Conservation (phyloP, 1,140 invertebrate species). For the Yoshiicerus persimilis region DNA sequence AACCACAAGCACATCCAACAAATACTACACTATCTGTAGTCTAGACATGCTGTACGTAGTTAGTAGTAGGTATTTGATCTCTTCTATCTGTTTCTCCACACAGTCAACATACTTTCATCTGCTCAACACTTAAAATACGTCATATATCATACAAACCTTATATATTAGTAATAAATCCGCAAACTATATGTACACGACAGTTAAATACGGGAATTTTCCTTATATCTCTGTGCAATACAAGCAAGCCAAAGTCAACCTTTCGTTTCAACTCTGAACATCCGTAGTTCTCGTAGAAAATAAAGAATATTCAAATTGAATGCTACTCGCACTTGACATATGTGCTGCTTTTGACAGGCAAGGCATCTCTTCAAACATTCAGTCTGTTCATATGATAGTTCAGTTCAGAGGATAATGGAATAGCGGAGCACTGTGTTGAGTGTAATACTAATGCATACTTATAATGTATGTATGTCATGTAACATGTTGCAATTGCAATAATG, state of each 20-base stretch:
- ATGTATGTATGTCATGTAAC: background rate
- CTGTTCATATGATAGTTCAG: background rate
- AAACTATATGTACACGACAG: background rate
- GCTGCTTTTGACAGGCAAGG: background rate
- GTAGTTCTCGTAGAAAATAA: background rate
- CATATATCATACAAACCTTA: background rate
- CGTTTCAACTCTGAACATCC: background rate
- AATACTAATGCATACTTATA: background rate
- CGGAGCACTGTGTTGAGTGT: background rate
- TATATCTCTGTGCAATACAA: too few relatives aligned
- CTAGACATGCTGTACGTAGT: background rate
- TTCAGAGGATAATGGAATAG: background rate
- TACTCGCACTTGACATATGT: conserved; percentile 15
- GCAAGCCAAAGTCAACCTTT: background rate
- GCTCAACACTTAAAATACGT: background rate
- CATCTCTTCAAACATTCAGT: conserved; percentile 5
- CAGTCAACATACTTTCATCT: background rate
- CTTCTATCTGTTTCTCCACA: background rate
- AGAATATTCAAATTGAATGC: conserved; percentile 15
- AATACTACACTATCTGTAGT: background rate
- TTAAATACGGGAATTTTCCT: too few relatives aligned
- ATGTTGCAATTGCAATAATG: too few relatives aligned
- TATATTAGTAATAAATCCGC: background rate
- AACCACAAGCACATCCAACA: background rate
- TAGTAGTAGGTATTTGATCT: background rate